phyloP scores from a whole-genome alignment of 2,888 invertebrate genomes.

The Sinhomidia bicolor region DNA sequence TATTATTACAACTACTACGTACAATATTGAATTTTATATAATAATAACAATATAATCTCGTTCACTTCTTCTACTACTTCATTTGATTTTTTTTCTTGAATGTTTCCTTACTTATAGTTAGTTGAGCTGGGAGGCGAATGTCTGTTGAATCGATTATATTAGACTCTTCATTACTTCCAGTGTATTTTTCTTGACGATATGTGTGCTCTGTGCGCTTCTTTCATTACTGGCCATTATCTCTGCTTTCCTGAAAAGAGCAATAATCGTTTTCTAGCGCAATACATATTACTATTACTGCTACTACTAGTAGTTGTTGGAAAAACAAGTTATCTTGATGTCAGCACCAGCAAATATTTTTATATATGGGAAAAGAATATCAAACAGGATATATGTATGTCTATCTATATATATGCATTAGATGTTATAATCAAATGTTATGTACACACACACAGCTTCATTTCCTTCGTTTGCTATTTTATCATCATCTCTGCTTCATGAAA shows the following conservation, averaged over 20 bases:
- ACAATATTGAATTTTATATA: neutral
- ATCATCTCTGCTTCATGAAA: constrained; percentile 23
- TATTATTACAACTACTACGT: too few relatives aligned
- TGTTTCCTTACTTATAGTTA: constrained; percentile 1
- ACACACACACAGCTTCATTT: neutral
- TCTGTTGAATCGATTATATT: constrained; percentile 62
- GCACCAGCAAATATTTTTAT: neutral
- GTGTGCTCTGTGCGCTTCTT: neutral
- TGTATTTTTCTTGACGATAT: constrained; percentile 4
- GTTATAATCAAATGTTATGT: neutral
- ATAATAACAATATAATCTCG: neutral
- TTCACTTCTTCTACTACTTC: neutral
- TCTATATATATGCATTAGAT: neutral
- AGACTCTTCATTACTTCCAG: constrained; percentile 21
- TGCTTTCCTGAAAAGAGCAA: constrained; percentile 5
- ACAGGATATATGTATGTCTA: neutral
- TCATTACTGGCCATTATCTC: constrained; percentile 45
- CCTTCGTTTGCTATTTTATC: constrained; percentile 22
- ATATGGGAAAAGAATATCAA: too few relatives aligned
- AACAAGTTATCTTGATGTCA: constrained; percentile 23
- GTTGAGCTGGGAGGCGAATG: neutral
- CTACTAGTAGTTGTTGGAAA: constrained; percentile 9
- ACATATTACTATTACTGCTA: neutral
- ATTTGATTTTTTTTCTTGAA: neutral
- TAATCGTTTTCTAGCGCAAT: constrained; percentile 22